phyloP scores from a whole-genome alignment of 2,888 invertebrate genomes.

The Aquatica leii region DNA sequence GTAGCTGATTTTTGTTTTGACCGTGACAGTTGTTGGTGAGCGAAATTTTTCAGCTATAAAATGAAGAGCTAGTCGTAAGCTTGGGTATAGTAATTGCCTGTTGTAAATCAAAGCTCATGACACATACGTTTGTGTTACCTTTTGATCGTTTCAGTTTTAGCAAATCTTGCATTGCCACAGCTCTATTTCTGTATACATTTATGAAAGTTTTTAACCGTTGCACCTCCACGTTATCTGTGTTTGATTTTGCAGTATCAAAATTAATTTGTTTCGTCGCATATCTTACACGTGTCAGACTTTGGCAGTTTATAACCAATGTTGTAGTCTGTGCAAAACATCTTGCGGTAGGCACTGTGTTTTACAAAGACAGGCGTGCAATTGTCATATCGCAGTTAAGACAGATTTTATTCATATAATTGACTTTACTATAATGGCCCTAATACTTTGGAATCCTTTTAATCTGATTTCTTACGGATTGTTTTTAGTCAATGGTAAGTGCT shows the following conservation, averaged over 20 bases:
- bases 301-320: constrained; percentile 43
- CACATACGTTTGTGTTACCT: neutral
- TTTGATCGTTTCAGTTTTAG: constrained; percentile 22
- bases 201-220: constrained; percentile 6
- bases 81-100: neutral
- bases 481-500: constrained; percentile 17
- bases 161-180: constrained; percentile 30
- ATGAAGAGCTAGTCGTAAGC: neutral
- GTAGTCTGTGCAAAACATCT: constrained; percentile 36
- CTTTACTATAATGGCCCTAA: constrained; percentile 34
- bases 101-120: constrained; percentile 35
- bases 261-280: constrained; percentile 23
- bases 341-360: constrained; percentile 19
- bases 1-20: neutral
- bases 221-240: neutral
- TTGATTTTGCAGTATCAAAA: constrained; percentile 9
- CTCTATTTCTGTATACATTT: constrained; percentile 30
- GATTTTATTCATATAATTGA: constrained; percentile 29
- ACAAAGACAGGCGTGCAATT: constrained; percentile 28
- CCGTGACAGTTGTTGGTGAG: neutral
- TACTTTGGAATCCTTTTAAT: constrained; percentile 33
- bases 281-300: constrained; percentile 40
- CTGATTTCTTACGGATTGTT: constrained; percentile 24
- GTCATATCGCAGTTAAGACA: constrained; percentile 34
- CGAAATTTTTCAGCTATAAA: neutral